phyloP scores from a whole-genome alignment of 1,140 invertebrate species.

The Drosophila orosa region DNA sequence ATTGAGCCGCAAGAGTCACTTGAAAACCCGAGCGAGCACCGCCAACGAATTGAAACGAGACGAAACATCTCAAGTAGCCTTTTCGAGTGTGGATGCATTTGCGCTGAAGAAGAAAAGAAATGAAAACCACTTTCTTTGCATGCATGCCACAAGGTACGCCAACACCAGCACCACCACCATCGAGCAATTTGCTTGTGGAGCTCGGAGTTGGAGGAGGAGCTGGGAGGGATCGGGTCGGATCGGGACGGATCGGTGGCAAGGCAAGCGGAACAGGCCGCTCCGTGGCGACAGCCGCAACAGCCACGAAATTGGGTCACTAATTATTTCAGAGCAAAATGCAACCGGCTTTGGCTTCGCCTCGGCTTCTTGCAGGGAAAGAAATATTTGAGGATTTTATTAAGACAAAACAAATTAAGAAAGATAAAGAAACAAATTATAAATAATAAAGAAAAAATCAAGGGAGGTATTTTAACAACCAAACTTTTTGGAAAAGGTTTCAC shows the following conservation, averaged over 20 bases:
- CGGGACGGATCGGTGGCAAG: constrained; percentile 39
- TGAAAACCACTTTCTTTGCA: constrained; percentile 84
- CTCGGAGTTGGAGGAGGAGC: constrained; percentile 24
- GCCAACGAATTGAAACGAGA: constrained; percentile 26
- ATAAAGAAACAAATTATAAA: not conserved
- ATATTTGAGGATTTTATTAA: not conserved
- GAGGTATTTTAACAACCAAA: too few relatives aligned
- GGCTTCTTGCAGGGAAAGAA: constrained; percentile 26
- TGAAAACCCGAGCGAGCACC: constrained; percentile 35
- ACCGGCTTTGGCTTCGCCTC: constrained; percentile 50
- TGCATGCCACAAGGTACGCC: constrained; percentile 81
- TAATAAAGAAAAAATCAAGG: not conserved
- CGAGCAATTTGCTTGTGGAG: constrained; percentile 68
- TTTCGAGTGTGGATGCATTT: constrained; percentile 61
- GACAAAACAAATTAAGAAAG: not conserved
- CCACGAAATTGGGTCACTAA: constrained; percentile 80
- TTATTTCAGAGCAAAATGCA: constrained; percentile 83
- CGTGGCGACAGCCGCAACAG: constrained; percentile 48
- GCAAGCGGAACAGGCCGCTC: constrained; percentile 73
- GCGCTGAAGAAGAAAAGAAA: constrained; percentile 67
- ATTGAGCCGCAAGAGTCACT: constrained; percentile 55
- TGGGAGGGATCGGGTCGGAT: not conserved
- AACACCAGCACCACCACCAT: constrained; percentile 62
- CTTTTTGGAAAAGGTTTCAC: too few relatives aligned
- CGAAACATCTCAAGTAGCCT: constrained; percentile 37